phyloP scores from a whole-genome alignment of 2,113 vertebrate species.

The Ranitomeya imitator region DNA sequence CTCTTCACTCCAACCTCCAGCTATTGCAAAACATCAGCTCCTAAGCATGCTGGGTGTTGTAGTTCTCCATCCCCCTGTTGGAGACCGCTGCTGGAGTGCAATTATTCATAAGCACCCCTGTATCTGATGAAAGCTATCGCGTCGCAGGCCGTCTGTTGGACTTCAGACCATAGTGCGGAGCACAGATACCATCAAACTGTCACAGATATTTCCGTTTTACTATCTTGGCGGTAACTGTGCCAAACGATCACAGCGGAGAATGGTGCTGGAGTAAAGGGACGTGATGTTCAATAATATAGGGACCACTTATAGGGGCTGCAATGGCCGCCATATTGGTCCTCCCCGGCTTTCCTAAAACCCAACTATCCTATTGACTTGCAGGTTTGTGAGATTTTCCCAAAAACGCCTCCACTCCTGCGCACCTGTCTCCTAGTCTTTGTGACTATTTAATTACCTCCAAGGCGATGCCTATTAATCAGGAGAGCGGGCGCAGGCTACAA shows the following conservation, averaged over 20 bases:
- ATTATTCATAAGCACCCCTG: too few species aligned
- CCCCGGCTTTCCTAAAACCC: neutral
- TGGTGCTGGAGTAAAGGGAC: too few species aligned
- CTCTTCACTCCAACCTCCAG: neutral
- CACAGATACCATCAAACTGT: neutral
- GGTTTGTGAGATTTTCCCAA: neutral
- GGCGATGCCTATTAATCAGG: slow-evolving; percentile 29
- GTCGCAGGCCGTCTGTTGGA: neutral
- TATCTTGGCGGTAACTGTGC: neutral
- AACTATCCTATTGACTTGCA: neutral
- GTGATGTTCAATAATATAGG: too few species aligned
- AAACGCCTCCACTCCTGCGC: neutral
- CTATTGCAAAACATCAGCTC: too few species aligned
- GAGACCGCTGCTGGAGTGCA: too few species aligned
- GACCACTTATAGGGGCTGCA: neutral
- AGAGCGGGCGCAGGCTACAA: slow-evolving; percentile 11
- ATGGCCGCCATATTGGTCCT: neutral
- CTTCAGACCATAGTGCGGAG: neutral
- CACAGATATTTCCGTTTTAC: neutral
- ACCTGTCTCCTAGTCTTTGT: slow-evolving; percentile 20
- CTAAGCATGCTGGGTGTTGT: too few species aligned
- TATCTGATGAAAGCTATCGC: neutral
- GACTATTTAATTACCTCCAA: slow-evolving; percentile 31
- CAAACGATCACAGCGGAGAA: too few species aligned
- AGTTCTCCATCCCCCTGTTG: too few species aligned